phyloP scores from a whole-genome alignment of 2,113 vertebrate species.

The Bungarus multicinctus region DNA sequence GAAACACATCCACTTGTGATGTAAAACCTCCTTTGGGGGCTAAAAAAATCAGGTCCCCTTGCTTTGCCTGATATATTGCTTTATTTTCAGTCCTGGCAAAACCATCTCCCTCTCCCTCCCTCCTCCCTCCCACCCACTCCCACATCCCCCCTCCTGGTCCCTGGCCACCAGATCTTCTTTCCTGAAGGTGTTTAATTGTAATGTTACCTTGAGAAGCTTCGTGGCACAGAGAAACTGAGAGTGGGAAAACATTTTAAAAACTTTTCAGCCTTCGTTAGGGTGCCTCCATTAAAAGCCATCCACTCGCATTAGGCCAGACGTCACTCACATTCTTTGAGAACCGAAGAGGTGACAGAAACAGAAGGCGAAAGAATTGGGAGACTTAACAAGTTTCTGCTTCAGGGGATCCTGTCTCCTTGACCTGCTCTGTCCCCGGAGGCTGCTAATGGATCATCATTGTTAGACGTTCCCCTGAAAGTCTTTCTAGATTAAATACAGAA shows the following conservation, averaged over 20 bases:
- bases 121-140: no score
- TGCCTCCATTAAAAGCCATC: background rate
- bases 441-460: background rate
- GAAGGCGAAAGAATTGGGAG: background rate
- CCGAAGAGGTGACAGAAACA: background rate
- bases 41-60: background rate
- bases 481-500: background rate
- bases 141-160: background rate
- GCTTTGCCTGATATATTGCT: background rate
- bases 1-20: background rate
- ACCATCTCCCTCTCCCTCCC: background rate
- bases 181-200: conserved; percentile 2
- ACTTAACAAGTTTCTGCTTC: background rate
- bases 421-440: background rate
- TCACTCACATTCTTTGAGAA: background rate
- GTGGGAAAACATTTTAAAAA: background rate
- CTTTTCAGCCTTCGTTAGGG: background rate
- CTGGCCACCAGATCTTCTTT: background rate
- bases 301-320: background rate
- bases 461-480: background rate
- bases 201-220: conserved; percentile 1
- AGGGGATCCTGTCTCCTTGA: background rate
- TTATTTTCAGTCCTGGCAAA: background rate
- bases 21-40: background rate
- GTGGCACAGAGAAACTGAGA: background rate